A percentile compares a stretch with the other conserved stretches of the same genome.
phyloP scores from a whole-genome alignment of 2,113 vertebrate genomes.

The Reinhardtius hippoglossoides region DNA sequence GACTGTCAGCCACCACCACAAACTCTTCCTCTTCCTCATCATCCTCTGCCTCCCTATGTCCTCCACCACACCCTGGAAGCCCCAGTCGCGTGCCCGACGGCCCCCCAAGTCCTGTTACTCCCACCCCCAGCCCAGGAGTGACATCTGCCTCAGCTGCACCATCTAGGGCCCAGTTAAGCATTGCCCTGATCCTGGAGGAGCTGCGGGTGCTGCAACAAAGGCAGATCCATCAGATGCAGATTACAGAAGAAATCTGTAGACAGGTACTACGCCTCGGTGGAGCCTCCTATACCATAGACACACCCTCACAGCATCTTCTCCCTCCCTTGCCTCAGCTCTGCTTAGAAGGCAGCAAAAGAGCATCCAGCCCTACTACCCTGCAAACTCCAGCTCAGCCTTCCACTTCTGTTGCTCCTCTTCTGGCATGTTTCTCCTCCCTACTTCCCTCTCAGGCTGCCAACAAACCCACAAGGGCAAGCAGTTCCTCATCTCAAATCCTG shows the following conservation, averaged over 20 bases:
- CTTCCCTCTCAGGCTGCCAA: slow-evolving; percentile 71
- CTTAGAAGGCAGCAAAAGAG: slow-evolving; percentile 73
- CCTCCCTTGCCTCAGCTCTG: slow-evolving; percentile 78
- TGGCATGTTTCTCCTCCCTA: slow-evolving; percentile 81
- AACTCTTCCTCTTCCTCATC: slow-evolving; percentile 81
- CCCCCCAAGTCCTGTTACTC: slow-evolving; percentile 86
- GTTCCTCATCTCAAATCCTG: slow-evolving; percentile 77
- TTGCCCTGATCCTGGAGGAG: slow-evolving; percentile 89
- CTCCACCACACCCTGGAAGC: slow-evolving; percentile 78
- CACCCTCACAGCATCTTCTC: slow-evolving; percentile 74
- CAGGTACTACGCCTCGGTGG: slow-evolving; percentile 90
- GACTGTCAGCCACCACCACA: slow-evolving; percentile 82
- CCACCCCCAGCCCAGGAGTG: slow-evolving; percentile 83
- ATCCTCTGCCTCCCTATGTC: slow-evolving; percentile 79
- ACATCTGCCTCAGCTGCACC: slow-evolving; percentile 77
- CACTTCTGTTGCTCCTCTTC: slow-evolving; percentile 78
- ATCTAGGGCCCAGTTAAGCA: slow-evolving; percentile 82
- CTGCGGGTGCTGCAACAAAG: slow-evolving; percentile 91
- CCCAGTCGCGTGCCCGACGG: slow-evolving; percentile 84
- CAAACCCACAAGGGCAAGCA: slow-evolving; percentile 71
- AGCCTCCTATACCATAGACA: slow-evolving; percentile 77
- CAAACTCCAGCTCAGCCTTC: slow-evolving; percentile 52
- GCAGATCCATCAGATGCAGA: slow-evolving; percentile 95
- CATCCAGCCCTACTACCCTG: slow-evolving; percentile 53
- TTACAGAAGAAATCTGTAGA: slow-evolving; percentile 93